Conservation (phyloP, 2,888 invertebrate species). For the Abrostola triplasia region DNA sequence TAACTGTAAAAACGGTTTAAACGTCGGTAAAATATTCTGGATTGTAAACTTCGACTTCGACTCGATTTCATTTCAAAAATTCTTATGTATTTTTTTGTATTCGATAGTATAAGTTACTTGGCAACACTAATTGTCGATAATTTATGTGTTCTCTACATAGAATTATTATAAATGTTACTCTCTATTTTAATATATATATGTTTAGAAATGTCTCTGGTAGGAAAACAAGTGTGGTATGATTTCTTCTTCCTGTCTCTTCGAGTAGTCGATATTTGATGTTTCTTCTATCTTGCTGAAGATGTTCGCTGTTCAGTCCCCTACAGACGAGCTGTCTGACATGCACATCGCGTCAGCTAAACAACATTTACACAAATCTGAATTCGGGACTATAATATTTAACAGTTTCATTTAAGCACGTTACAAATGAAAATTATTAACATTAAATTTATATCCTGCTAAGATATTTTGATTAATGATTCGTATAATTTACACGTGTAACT, state of each 20-base stretch:
- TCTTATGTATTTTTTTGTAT: neutral
- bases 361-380: constrained; percentile 19
- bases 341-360: constrained; percentile 54
- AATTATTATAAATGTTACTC: constrained; percentile 49
- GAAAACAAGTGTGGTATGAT: constrained; percentile 52
- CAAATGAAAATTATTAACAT: neutral
- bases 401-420: neutral
- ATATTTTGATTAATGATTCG: no score
- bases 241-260: constrained; percentile 60
- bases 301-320: constrained; percentile 65
- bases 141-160: constrained; percentile 35
- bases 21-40: no score
- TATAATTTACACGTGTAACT: neutral
- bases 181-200: constrained; percentile 52
- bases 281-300: constrained; percentile 66
- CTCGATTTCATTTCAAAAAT: no score
- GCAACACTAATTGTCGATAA: constrained; percentile 35
- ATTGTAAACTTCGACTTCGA: no score
- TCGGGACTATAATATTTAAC: neutral
- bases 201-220: constrained; percentile 53
- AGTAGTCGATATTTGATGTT: constrained; percentile 70
- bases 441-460: no score
- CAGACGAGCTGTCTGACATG: constrained; percentile 67
- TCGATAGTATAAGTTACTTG: constrained; percentile 10
- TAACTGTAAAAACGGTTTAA: no score